Base-by-base conservation (phyloP, 2,888 invertebrate species). In the Thumatha senex region DNA sequence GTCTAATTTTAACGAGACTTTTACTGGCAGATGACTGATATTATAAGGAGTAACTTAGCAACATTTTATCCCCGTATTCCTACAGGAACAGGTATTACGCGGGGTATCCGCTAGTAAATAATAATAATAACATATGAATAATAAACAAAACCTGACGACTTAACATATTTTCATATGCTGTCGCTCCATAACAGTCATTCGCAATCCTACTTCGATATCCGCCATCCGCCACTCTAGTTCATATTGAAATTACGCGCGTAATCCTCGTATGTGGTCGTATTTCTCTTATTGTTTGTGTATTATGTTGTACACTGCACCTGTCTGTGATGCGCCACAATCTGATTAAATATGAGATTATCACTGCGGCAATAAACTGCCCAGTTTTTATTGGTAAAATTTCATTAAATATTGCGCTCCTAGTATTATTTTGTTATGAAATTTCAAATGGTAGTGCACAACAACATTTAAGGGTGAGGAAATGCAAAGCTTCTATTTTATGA, bases 231-330 rank as follows among this genome's bases (percentile, higher is more conserved):
- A 58, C 58, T 61, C 56, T 62, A 14, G 45, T 47, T 58, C 54
- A 51, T 60, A 70, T 57, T 62, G 68, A 62, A 64, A 70, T 67
- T 67, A 67, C 62, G 44, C 54, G 29, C 42, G 54, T 64, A 61
- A 58, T 13, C 31, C 51, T 31, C 40, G 52, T 46, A 29, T 53
- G 58, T 46, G 62, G 54, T 56, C 30, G 24, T 39, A 49, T 46
- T 47, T 35, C 48, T 39, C 54, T 50, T 48, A 58, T 51, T 53
- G 56, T 49, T 52, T 40, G 34, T 15, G 30, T 43, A 29, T 50
- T 59, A 41, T 48, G 38, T 29, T 29, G 41, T 40, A 11, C 31
- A 15, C 35, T 31, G 40, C 14, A 49, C 11, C 34, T 49, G 43
- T 49, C 34, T 49, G 39, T 12, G 18, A 4, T 7, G 35, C 1